Evolutionary conservation across 2,113 vertebrate species (phyloP).

Genomic region (Amblyornis subalaris): DNA sequence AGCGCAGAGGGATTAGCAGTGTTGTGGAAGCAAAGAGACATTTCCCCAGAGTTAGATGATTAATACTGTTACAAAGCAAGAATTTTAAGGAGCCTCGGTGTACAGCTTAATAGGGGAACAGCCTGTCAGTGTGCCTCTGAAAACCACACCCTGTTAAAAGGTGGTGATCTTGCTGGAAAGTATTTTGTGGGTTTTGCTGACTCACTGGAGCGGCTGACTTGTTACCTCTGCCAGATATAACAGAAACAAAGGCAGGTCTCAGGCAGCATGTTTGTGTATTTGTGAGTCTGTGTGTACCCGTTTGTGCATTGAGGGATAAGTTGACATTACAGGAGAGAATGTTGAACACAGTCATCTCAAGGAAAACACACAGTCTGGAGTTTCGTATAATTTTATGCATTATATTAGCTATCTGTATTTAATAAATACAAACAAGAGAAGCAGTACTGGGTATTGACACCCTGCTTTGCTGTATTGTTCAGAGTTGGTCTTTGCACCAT

Average conservation of each 20-base stretch:
- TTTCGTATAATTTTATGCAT: neutral
- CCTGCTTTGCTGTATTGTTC: neutral
- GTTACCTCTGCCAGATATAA: neutral
- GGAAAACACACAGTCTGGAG: neutral
- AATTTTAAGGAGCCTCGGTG: neutral
- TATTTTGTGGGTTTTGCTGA: slow-evolving; percentile 58
- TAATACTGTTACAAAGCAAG: neutral
- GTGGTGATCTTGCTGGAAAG: slow-evolving; percentile 48
- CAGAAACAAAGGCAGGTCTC: slow-evolving; percentile 35
- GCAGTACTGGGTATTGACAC: neutral
- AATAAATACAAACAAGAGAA: neutral
- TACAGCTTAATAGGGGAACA: neutral
- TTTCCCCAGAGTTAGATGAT: neutral
- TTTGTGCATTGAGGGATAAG: neutral
- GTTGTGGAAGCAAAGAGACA: neutral
- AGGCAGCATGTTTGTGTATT: neutral
- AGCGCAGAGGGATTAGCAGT: neutral
- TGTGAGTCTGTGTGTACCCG: neutral
- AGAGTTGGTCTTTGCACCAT: neutral
- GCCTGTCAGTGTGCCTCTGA: neutral
- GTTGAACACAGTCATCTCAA: neutral
- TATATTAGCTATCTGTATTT: neutral
- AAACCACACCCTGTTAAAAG: slow-evolving; percentile 24
- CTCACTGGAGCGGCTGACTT: neutral
- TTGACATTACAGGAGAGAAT: neutral